These are phyloP conservation scores for Morinoia aosen DNA, from an alignment of 2,888 invertebrate genomes.

Conservation along the genomic window DNA sequence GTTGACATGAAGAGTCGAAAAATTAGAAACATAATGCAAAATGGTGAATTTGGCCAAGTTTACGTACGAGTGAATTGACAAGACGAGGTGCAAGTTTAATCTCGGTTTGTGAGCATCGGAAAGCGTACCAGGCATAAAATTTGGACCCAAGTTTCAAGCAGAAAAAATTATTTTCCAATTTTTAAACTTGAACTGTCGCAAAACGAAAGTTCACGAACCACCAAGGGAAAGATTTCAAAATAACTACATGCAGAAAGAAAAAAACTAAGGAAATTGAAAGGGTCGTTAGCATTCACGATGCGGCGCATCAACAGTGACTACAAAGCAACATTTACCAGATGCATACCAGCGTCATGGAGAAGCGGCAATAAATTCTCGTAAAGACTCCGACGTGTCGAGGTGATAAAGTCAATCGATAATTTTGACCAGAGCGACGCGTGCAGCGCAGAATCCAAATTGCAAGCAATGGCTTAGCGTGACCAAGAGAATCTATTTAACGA, in stretches of 20 bases:
- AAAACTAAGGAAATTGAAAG: background rate
- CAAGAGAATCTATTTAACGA: constrained; percentile 33
- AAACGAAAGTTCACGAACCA: background rate
- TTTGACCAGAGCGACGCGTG: background rate
- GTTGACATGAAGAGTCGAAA: background rate
- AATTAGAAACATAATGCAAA: background rate
- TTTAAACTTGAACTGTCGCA: background rate
- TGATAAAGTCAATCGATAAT: constrained; percentile 20
- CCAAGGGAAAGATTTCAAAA: background rate
- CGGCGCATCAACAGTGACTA: background rate
- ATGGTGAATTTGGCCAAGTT: background rate
- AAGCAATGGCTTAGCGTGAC: constrained; percentile 13
- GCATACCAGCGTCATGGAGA: background rate
- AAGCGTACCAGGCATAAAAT: no score
- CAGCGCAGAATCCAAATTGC: constrained; percentile 8
- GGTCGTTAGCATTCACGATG: background rate
- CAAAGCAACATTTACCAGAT: background rate
- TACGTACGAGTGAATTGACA: no score
- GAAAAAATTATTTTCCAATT: background rate
- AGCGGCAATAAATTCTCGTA: background rate
- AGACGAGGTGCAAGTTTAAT: no score
- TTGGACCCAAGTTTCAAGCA: background rate
- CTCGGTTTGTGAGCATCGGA: no score
- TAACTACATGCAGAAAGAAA: background rate
- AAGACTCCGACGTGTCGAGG: background rate